Evolutionary conservation across 1,140 invertebrate species (phyloP).

Genomic region (Drosophila navojoa): DNA sequence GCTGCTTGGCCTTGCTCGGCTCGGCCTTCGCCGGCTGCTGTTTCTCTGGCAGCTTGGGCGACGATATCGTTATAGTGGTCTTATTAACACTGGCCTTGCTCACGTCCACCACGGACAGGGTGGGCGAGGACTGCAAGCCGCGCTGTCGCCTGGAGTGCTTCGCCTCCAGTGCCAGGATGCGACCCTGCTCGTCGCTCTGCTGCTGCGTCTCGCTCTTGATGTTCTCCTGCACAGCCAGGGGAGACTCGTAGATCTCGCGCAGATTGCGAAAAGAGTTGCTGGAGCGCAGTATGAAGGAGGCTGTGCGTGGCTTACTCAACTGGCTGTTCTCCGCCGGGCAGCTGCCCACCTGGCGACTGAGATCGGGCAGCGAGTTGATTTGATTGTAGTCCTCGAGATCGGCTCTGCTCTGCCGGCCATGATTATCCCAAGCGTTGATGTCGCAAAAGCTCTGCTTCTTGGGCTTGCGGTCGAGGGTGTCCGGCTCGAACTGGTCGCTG

Average conservation of each 20-base stretch:
- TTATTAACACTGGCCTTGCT: slow-evolving; percentile 52
- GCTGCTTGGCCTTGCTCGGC: slow-evolving; percentile 53
- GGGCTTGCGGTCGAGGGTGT: slow-evolving; percentile 92
- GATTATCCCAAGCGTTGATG: slow-evolving; percentile 83
- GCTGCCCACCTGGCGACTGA: slow-evolving; percentile 46
- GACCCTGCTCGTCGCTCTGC: slow-evolving; percentile 81
- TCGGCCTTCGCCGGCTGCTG: slow-evolving; percentile 9
- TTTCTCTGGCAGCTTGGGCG: slow-evolving; percentile 57
- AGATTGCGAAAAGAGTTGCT: slow-evolving; percentile 84
- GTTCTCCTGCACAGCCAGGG: slow-evolving; percentile 81
- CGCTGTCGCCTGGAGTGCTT: slow-evolving; percentile 89
- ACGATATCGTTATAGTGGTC: slow-evolving; percentile 71
- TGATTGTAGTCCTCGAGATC: slow-evolving; percentile 86
- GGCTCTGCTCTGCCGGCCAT: slow-evolving; percentile 74
- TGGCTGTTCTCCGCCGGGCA: slow-evolving; percentile 3
- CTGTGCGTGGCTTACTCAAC: slow-evolving; percentile 52
- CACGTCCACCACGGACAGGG: slow-evolving; percentile 64
- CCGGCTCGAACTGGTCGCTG: slow-evolving; percentile 90
- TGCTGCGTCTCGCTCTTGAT: slow-evolving; percentile 54
- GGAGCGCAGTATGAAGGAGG: slow-evolving; percentile 65
- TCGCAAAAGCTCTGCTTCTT: slow-evolving; percentile 85
- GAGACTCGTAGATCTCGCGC: slow-evolving; percentile 89
- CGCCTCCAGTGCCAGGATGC: slow-evolving; percentile 87
- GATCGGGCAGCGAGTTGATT: slow-evolving; percentile 81
- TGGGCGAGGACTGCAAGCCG: slow-evolving; percentile 86